phyloP scores from a whole-genome alignment of 2,113 vertebrate species.

The Apteryx owenii region DNA sequence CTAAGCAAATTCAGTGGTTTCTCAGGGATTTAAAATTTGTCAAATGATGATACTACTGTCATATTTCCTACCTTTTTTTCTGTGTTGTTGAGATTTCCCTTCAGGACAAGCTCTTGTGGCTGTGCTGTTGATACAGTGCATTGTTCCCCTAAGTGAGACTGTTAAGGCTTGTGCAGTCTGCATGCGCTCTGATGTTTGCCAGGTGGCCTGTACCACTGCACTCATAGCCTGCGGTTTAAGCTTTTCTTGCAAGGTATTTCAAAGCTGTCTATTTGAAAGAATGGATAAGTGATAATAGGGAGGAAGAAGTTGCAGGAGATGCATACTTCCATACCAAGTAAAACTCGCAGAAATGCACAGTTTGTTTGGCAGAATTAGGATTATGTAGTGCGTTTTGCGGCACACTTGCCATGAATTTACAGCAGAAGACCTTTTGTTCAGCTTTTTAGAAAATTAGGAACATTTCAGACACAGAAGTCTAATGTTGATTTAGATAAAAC shows the following conservation, averaged over 20 bases:
- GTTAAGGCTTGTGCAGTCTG: background rate
- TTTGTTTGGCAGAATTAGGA: background rate
- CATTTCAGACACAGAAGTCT: background rate
- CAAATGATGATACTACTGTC: background rate
- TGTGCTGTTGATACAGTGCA: background rate
- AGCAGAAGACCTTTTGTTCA: constrained; percentile 25
- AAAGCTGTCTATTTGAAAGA: background rate
- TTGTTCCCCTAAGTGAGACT: background rate
- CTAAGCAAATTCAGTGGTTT: background rate
- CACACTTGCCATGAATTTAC: background rate
- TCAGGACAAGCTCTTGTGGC: background rate
- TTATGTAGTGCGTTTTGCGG: background rate
- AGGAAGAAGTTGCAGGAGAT: background rate
- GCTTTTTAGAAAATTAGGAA: background rate
- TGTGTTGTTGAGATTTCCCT: background rate
- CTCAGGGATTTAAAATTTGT: background rate
- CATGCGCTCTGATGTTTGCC: background rate
- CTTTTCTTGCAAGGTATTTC: constrained; percentile 20
- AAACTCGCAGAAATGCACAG: background rate
- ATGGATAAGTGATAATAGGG: background rate
- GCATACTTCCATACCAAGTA: background rate
- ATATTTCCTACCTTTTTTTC: background rate
- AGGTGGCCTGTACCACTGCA: background rate
- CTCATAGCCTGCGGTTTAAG: background rate
- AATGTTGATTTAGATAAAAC: background rate